Percentiles rank a stretch among this genome's conserved stretches.
phyloP scores from a whole-genome alignment of 2,888 invertebrate species.

The Caenorhabditis sp. region DNA sequence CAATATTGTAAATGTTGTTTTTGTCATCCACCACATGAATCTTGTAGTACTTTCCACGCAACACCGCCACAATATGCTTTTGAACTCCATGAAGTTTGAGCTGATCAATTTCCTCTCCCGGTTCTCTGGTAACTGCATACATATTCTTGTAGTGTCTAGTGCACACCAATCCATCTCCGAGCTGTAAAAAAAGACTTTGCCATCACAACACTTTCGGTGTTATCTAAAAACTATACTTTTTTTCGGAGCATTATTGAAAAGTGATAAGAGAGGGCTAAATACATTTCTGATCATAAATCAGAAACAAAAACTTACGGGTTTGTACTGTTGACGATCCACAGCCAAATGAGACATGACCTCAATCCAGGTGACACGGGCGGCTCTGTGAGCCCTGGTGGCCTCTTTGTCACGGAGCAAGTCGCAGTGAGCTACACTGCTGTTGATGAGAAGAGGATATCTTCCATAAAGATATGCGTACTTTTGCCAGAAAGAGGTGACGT shows the following conservation, averaged over 20 bases:
- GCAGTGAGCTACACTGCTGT: slow-evolving; percentile 78
- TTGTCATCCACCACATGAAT: slow-evolving; percentile 74
- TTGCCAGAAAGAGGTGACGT: slow-evolving; percentile 81
- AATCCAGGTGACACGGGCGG: slow-evolving; percentile 78
- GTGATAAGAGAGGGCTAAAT: slow-evolving; percentile 41
- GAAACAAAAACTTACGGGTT: slow-evolving; percentile 68
- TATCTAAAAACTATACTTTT: slow-evolving; percentile 21
- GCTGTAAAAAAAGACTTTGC: slow-evolving; percentile 58
- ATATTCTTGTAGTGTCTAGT: slow-evolving; percentile 79
- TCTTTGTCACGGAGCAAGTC: slow-evolving; percentile 70
- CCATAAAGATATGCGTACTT: slow-evolving; percentile 79
- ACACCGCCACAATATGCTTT: slow-evolving; percentile 73
- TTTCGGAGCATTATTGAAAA: slow-evolving; percentile 18
- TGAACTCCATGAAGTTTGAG: slow-evolving; percentile 72
- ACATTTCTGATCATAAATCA: slow-evolving; percentile 35
- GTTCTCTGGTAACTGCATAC: slow-evolving; percentile 75
- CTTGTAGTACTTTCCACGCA: slow-evolving; percentile 76
- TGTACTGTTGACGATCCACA: slow-evolving; percentile 74
- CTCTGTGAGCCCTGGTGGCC: slow-evolving; percentile 73
- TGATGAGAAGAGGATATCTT: slow-evolving; percentile 78
- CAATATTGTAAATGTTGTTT: slow-evolving; percentile 67
- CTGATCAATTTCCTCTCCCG: slow-evolving; percentile 74
- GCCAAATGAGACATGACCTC: slow-evolving; percentile 77
- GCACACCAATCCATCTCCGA: slow-evolving; percentile 79
- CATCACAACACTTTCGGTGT: slow-evolving; percentile 1